Conservation (phyloP, 2,113 vertebrate genomes). For the Petrocephalus microphthalmus region DNA sequence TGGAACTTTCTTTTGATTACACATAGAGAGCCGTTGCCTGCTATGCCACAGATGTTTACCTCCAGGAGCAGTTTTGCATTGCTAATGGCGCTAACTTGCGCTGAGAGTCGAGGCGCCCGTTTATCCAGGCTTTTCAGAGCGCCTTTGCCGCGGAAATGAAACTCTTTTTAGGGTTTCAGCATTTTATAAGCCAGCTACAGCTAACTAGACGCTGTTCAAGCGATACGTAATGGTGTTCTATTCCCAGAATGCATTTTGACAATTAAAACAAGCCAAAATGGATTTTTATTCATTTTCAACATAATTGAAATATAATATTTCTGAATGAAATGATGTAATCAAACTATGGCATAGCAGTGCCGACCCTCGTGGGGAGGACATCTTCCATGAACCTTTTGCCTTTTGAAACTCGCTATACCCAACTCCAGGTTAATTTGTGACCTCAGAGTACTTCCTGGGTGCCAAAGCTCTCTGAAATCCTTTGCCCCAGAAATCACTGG, state of each 20-base stretch:
- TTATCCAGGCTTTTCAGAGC: not conserved
- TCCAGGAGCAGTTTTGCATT: not conserved
- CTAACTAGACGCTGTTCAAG: not conserved
- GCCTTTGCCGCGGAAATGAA: not conserved
- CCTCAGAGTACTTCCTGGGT: not conserved
- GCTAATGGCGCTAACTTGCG: not conserved
- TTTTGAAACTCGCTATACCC: not conserved
- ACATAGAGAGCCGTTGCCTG: not conserved
- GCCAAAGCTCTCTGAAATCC: not conserved
- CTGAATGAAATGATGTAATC: not conserved
- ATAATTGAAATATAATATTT: not conserved
- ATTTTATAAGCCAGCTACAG: not conserved
- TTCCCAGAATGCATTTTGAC: not conserved
- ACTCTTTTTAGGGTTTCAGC: not conserved
- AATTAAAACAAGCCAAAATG: not conserved
- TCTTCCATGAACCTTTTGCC: not conserved
- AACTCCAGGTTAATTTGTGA: not conserved
- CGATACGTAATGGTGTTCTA: not conserved
- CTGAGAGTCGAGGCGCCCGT: not conserved
- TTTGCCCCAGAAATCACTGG: not conserved
- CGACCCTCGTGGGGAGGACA: not conserved
- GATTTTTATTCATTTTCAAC: not conserved
- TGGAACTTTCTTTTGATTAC: conserved; percentile 7
- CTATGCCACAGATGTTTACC: not conserved
- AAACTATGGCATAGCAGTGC: not conserved